These are phyloP conservation scores for Dufourea novaeangliae DNA, from an alignment of 1,140 invertebrate species.

Conservation along the genomic window DNA sequence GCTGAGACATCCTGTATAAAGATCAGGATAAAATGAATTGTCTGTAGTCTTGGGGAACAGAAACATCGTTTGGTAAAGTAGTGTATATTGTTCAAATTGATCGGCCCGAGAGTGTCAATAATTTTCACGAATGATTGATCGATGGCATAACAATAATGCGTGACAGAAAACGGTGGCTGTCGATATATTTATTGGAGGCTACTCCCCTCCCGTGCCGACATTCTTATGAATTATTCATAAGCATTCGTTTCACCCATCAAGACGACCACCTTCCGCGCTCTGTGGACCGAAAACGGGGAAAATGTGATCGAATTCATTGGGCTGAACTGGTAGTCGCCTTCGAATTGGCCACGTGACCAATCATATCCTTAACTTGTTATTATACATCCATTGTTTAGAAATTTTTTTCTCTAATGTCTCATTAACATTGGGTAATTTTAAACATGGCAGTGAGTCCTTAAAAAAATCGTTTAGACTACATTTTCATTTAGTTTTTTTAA, in stretches of 20 bases:
- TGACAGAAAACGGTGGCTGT: slow-evolving; percentile 15
- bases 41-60: background rate
- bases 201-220: background rate
- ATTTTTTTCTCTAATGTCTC: too few relatives aligned
- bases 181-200: slow-evolving; percentile 35
- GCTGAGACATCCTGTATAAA: too few relatives aligned
- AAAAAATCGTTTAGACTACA: too few relatives aligned
- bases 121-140: slow-evolving; percentile 31
- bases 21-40: background rate
- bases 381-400: background rate
- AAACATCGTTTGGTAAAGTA: background rate
- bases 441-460: too few relatives aligned
- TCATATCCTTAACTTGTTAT: background rate
- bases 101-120: background rate
- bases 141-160: slow-evolving; percentile 21
- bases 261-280: background rate
- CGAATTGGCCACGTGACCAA: background rate
- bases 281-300: background rate
- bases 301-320: background rate
- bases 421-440: too few relatives aligned
- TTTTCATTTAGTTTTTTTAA: too few relatives aligned
- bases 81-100: background rate
- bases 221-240: slow-evolving; percentile 38
- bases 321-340: background rate
- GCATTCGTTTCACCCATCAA: slow-evolving; percentile 25